Percentiles rank a stretch among this genome's conserved stretches.
Conservation (phyloP, 2,113 vertebrate species). For the Peromyscus californicus region DNA sequence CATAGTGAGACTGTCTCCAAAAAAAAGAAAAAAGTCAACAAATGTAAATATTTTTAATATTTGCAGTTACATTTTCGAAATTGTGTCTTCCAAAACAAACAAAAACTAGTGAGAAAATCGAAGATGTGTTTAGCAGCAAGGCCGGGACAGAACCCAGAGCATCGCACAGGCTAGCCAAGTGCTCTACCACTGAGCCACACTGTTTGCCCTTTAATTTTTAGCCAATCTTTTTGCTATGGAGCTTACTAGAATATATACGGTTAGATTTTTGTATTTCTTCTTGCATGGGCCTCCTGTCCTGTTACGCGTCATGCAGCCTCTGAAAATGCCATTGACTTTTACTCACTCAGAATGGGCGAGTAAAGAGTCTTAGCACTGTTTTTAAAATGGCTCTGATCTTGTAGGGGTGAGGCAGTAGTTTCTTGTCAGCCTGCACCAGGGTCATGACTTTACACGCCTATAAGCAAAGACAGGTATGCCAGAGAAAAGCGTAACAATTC, state of each 20-base stretch:
- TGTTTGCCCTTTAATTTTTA: neutral
- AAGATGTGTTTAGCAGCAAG: neutral
- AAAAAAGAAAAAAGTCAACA: neutral
- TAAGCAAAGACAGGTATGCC: neutral
- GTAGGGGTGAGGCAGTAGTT: neutral
- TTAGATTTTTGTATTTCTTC: neutral
- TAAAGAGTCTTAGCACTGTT: neutral
- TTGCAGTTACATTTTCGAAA: neutral
- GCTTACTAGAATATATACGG: neutral
- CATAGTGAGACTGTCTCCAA: neutral
- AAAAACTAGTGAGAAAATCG: neutral
- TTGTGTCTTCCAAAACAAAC: slow-evolving; percentile 1
- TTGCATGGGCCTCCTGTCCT: neutral
- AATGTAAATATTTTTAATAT: neutral
- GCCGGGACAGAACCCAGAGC: too few species aligned
- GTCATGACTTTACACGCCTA: neutral
- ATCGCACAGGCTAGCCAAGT: neutral
- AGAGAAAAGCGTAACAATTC: neutral
- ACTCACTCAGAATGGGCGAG: neutral
- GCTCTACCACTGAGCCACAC: neutral
- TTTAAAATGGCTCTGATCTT: neutral
- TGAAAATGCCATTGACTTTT: neutral
- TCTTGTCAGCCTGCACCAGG: neutral
- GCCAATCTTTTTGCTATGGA: neutral
- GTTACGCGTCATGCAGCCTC: too few species aligned